Evolutionary conservation across 1,140 invertebrate genomes (phyloP).

Genomic region (Patella vulgata): DNA sequence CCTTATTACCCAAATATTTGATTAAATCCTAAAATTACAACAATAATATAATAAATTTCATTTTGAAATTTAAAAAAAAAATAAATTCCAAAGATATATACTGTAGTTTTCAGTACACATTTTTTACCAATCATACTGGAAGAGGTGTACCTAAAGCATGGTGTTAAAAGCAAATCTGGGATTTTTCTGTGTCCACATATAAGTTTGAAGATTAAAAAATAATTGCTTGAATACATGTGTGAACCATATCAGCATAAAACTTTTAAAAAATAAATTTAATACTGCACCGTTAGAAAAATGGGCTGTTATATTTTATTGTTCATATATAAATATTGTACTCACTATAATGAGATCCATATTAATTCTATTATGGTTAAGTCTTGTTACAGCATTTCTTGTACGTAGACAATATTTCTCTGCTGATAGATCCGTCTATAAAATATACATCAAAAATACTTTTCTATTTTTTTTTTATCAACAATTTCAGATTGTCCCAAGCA

Average conservation of each 20-base stretch:
- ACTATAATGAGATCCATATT: constrained; percentile 62
- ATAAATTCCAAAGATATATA: no score
- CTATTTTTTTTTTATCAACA: no score
- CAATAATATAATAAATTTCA: constrained; percentile 1
- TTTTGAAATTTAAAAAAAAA: background rate
- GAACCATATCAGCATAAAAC: no score
- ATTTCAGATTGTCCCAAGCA: no score
- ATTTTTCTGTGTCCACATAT: background rate
- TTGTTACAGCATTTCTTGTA: constrained; percentile 56
- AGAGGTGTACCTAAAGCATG: background rate
- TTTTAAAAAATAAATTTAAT: no score
- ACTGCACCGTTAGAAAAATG: no score
- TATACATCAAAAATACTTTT: no score
- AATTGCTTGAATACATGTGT: no score
- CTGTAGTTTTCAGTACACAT: background rate
- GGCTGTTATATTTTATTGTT: no score
- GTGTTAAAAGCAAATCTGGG: background rate
- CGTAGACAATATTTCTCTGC: constrained; percentile 49
- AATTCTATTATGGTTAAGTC: constrained; percentile 52
- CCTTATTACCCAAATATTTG: constrained; percentile 36
- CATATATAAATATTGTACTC: no score
- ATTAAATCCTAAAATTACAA: constrained; percentile 44
- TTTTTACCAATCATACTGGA: background rate
- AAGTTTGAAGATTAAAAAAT: background rate
- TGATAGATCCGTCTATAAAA: constrained; percentile 49